These are phyloP conservation scores for Folsomia candida DNA, from an alignment of 2,888 invertebrate species.

Conservation along the genomic window DNA sequence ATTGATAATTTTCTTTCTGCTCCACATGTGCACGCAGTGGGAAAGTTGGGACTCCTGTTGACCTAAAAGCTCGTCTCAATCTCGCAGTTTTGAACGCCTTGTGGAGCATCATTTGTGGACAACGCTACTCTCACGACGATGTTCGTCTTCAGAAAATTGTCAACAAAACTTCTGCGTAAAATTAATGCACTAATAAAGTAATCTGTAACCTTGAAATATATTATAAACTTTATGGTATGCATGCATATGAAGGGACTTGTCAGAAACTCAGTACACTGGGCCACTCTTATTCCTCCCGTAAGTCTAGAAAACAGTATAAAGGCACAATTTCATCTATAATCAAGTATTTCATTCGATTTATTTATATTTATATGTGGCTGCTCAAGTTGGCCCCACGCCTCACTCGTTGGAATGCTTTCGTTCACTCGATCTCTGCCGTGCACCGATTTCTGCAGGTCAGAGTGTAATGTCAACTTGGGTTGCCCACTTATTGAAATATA, in stretches of 20 bases:
- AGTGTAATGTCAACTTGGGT: no score
- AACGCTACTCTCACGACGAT: constrained; percentile 48
- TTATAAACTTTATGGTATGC: not conserved
- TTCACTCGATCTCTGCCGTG: constrained; percentile 41
- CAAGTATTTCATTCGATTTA: no score
- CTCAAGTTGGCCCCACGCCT: constrained; percentile 41
- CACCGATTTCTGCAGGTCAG: constrained; percentile 44
- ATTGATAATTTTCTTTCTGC: not conserved
- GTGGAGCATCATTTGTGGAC: constrained; percentile 49
- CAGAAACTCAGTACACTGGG: constrained; percentile 49
- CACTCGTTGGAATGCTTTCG: constrained; percentile 48
- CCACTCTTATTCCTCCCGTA: constrained; percentile 47
- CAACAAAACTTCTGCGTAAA: constrained; percentile 48
- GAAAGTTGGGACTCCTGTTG: constrained; percentile 30
- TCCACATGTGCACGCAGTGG: constrained; percentile 18
- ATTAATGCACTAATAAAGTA: not conserved
- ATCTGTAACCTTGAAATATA: not conserved
- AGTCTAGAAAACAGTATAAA: no score
- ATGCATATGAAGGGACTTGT: constrained; percentile 49
- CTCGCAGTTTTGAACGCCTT: constrained; percentile 47
- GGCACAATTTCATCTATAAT: no score
- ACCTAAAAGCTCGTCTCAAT: constrained; percentile 41
- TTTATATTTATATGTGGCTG: no score
- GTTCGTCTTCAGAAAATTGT: constrained; percentile 37
- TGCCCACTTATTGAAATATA: no score